These are phyloP conservation scores for Lepidurus packardi DNA, from an alignment of 1,140 invertebrate genomes.

Conservation along the genomic window DNA sequence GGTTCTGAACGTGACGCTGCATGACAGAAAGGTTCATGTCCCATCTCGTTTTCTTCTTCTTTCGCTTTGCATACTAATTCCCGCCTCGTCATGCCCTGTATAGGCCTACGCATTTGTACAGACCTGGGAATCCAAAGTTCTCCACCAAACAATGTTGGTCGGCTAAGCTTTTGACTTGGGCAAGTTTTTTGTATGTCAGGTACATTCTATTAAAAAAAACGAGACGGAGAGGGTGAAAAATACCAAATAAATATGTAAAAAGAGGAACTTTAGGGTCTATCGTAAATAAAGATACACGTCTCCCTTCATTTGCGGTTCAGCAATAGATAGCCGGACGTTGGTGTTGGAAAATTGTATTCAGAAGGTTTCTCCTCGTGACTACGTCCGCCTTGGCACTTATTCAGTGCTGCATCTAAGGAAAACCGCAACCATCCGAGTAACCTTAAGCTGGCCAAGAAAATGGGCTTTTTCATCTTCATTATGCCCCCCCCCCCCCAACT, in stretches of 20 bases:
- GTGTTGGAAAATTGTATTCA: not conserved
- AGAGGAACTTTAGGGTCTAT: constrained; percentile 10
- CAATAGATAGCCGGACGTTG: constrained; percentile 18
- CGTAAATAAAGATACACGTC: constrained; percentile 22
- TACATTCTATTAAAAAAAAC: not conserved
- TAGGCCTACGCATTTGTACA: not conserved
- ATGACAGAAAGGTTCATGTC: constrained; percentile 9
- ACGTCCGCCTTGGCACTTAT: constrained; percentile 20
- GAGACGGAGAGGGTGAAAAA: not conserved
- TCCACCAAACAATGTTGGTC: not conserved
- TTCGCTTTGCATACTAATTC: constrained; percentile 18
- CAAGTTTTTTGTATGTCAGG: not conserved
- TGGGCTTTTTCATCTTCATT: constrained; percentile 17
- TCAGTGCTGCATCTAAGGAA: constrained; percentile 4
- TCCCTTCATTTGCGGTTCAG: constrained; percentile 13
- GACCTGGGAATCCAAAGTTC: not conserved
- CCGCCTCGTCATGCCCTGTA: not conserved
- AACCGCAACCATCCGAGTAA: not conserved
- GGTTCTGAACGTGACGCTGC: constrained; percentile 9
- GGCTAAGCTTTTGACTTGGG: not conserved
- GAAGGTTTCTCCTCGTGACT: constrained; percentile 18
- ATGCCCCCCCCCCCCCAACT: not conserved
- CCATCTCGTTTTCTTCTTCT: constrained; percentile 2
- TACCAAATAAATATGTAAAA: not conserved
- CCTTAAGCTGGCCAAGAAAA: constrained; percentile 11